A percentile compares a stretch with the other conserved stretches of the same genome.
Conservation (phyloP, 2,888 invertebrate genomes). For the Drosophila villosipedis region DNA sequence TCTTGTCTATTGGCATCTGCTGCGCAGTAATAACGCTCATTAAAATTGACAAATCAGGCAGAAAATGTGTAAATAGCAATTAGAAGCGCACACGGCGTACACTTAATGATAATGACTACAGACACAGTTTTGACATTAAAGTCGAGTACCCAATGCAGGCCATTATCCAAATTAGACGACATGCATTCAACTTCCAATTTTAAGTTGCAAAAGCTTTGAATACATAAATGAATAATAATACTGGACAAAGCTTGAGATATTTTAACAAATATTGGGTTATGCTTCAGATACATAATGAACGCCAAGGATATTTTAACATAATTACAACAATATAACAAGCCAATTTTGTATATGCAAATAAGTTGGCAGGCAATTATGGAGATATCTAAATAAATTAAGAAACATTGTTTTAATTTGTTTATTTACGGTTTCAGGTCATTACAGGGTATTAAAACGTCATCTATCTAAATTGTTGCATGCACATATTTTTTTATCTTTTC, state of each 20-base stretch:
- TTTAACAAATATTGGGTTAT: not conserved
- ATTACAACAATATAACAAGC: not conserved
- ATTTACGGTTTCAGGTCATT: not conserved
- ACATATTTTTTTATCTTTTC: constrained; percentile 29
- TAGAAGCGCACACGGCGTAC: constrained; percentile 44
- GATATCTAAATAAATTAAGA: not conserved
- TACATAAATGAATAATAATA: not conserved
- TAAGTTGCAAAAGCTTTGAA: not conserved
- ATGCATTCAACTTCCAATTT: not conserved
- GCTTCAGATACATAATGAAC: not conserved
- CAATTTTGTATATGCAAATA: not conserved
- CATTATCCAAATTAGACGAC: not conserved
- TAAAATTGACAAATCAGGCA: constrained; percentile 78
- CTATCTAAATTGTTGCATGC: constrained; percentile 5
- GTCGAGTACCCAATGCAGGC: not conserved
- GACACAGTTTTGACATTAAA: not conserved
- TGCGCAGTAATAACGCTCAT: constrained; percentile 66
- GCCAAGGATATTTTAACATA: not conserved
- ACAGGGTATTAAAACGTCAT: constrained; percentile 4
- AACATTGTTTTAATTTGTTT: not conserved
- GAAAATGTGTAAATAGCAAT: constrained; percentile 75
- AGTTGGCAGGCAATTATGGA: not conserved
- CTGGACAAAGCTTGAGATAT: not conserved
- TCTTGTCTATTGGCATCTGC: constrained; percentile 51
- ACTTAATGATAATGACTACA: constrained; percentile 27